These are phyloP conservation scores for Mesorhabditis spiculigera DNA, from an alignment of 2,888 invertebrate genomes.

Conservation along the genomic window DNA sequence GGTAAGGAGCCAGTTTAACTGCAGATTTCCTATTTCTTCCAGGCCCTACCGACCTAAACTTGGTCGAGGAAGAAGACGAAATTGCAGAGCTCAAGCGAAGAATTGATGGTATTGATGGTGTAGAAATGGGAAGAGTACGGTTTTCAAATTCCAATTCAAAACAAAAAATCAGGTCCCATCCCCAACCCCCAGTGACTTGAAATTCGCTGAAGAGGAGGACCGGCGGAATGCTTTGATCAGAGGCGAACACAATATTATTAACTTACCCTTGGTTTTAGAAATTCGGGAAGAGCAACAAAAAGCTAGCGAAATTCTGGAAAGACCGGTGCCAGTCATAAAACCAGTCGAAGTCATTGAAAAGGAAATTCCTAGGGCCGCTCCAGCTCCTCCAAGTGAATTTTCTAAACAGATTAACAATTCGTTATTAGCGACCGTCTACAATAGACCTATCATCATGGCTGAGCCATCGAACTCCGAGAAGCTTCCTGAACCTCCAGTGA, in stretches of 20 bases:
- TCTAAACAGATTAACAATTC: background rate
- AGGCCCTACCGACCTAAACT: background rate
- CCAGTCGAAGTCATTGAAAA: background rate
- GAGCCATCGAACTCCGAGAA: too few species aligned
- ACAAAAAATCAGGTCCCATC: background rate
- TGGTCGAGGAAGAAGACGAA: background rate
- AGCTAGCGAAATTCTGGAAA: background rate
- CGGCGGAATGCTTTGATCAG: conserved; percentile 6
- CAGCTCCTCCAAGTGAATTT: background rate
- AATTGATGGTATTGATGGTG: background rate
- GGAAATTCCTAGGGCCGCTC: background rate
- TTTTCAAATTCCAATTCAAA: background rate
- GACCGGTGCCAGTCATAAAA: background rate
- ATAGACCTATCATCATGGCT: background rate
- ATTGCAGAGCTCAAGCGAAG: background rate
- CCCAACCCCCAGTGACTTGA: background rate
- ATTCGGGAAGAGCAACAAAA: background rate
- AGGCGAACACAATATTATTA: conserved; percentile 1
- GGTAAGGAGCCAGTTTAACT: background rate
- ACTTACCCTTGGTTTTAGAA: background rate
- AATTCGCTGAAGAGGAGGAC: conserved; percentile 3
- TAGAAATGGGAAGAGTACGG: background rate
- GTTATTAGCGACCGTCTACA: background rate
- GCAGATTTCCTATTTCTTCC: too few species aligned
- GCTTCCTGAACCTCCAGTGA: too few species aligned